Evolutionary conservation across 2,888 invertebrate genomes (phyloP), one percentile per base, ranked within the genome.

Genomic region (Gymnosoma rotundatum): DNA sequence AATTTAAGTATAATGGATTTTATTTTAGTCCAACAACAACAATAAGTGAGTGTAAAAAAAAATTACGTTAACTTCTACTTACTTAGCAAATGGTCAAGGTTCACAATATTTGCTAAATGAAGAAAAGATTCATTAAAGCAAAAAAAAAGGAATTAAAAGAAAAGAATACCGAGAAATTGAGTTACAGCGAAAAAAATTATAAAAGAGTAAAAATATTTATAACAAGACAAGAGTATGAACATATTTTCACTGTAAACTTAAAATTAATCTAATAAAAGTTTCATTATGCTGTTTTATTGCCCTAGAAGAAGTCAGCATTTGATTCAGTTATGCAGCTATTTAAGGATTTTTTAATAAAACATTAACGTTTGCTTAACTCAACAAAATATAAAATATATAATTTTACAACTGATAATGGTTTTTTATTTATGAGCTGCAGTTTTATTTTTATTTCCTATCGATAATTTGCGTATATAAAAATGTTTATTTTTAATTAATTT

Each of bases 51-150:
- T 20, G 18, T 14, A 64, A 20, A 21, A 25, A 66, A 72, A 73
- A 73, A 58, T 79, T 73, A 52, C n/a, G 25, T 72, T 56, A 72
- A 72, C 72, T 42, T 42, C 42, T 79, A 78, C 76, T 76, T 80
- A 69, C 69, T 63, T 72, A 78, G 21, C 81, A 78, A 81, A 81
- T 84, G 84, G 84, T 84, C 84, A 84, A 74, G 84, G 78, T 81
- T 74, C 81, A 81, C 54, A 70, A 78, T 78, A 60, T 74, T 69
- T 78, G 63, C 21, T 38, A 8, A 80, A 61, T 67, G 66, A 76
- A 73, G 38, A 69, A 70, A 78, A 56, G 32, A 73, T 38, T 73
- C 50, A 45, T 42, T 7, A 9, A 32, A 32, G n/a, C 10, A 45
- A 76, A 70, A 61, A 20, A 16, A 32, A 32, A 32, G 63, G 45